These are phyloP conservation scores for Callaeas wilsoni DNA, from an alignment of 2,113 vertebrate genomes.

Conservation along the genomic window DNA sequence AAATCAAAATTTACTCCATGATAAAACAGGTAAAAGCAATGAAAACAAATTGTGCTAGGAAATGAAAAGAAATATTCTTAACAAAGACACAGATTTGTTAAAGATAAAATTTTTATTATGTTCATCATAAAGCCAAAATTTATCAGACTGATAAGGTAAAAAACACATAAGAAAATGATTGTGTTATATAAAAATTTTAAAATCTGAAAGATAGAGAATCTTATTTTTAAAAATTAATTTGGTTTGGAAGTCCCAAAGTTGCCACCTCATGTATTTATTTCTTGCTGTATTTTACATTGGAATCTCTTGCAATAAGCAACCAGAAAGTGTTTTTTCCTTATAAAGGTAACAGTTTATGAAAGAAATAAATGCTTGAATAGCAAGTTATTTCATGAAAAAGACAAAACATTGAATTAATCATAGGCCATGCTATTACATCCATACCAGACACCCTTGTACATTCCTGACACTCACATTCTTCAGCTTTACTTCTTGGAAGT, in stretches of 20 bases:
- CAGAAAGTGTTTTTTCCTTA: constrained; percentile 18
- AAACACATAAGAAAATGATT: neutral
- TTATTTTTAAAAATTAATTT: neutral
- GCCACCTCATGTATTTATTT: neutral
- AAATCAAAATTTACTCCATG: neutral
- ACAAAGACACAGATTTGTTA: neutral
- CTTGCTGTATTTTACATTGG: neutral
- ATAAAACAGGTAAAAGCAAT: neutral
- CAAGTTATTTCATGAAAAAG: neutral
- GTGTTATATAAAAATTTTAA: neutral
- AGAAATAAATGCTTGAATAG: neutral
- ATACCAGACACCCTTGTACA: neutral
- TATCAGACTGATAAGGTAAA: neutral
- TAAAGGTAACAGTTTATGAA: neutral
- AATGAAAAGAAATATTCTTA: neutral
- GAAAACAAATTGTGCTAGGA: neutral
- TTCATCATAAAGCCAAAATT: neutral
- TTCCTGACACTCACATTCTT: neutral
- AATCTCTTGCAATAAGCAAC: constrained; percentile 9
- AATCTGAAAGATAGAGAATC: neutral
- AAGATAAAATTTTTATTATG: neutral
- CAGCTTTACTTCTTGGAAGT: neutral
- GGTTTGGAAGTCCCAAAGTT: neutral
- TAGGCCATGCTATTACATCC: neutral
- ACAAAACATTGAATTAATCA: neutral